Conservation (phyloP, 2,113 vertebrate species). For the Megaptera novaeangliae region DNA sequence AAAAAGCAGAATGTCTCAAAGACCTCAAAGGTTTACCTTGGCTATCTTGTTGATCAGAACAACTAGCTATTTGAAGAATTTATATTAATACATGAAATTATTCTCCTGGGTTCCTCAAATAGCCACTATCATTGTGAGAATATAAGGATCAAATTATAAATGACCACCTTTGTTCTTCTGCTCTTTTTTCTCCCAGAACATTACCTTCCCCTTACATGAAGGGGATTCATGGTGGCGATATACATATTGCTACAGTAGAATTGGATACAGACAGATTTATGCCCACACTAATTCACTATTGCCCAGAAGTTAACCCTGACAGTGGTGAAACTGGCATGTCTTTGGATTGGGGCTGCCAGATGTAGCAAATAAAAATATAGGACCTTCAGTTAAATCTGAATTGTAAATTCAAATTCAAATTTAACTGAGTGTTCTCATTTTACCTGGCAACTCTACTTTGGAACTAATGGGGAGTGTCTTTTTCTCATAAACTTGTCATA, state of each 20-base stretch:
- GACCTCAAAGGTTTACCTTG: background rate
- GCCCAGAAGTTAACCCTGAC: background rate
- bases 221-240: background rate
- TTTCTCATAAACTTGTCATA: background rate
- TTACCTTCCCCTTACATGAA: background rate
- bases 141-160: constrained; percentile 6
- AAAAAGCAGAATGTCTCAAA: background rate
- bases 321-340: background rate
- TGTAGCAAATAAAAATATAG: background rate
- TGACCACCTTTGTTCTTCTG: background rate
- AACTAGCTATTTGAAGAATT: background rate
- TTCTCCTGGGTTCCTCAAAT: background rate
- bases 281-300: background rate
- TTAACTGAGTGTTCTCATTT: background rate
- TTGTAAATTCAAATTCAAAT: background rate
- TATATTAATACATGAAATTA: background rate
- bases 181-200: background rate
- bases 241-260: background rate
- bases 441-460: background rate
- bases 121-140: background rate
- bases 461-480: background rate
- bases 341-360: background rate
- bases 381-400: background rate
- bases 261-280: background rate
- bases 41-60: background rate